Evolutionary conservation across 1,140 invertebrate genomes (phyloP).

Genomic region (Antheraea pernyi): DNA sequence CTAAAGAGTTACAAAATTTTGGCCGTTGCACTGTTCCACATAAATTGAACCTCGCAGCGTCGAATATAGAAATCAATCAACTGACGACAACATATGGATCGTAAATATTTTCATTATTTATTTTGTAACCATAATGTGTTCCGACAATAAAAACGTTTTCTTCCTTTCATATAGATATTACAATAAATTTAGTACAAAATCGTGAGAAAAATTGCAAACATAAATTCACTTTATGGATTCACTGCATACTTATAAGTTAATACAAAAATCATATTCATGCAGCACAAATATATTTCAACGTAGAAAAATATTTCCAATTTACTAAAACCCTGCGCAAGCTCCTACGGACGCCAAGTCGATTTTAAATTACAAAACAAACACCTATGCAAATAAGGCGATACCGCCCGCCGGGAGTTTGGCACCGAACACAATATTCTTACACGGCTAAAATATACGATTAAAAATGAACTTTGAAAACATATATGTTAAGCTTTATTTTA

Average conservation of each 20-base stretch:
- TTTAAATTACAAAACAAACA: conserved; percentile 55
- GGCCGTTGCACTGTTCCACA: too few species aligned
- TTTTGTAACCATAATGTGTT: too few species aligned
- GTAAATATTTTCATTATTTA: too few species aligned
- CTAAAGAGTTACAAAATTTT: too few species aligned
- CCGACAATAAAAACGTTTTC: too few species aligned
- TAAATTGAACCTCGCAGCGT: too few species aligned
- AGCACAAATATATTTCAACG: not conserved
- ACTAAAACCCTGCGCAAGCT: not conserved
- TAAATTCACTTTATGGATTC: too few species aligned
- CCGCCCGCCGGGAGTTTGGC: conserved; percentile 58
- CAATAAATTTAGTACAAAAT: too few species aligned
- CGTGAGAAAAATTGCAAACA: too few species aligned
- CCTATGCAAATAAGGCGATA: conserved; percentile 62
- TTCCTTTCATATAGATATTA: too few species aligned
- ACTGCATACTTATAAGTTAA: not conserved
- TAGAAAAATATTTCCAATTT: not conserved
- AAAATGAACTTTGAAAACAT: conserved; percentile 19
- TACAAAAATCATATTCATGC: not conserved
- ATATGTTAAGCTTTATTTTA: conserved; percentile 12
- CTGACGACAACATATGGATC: too few species aligned
- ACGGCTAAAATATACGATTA: conserved; percentile 3
- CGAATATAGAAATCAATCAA: too few species aligned
- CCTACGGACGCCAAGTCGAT: conserved; percentile 24
- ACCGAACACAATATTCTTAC: conserved; percentile 36